Base-by-base conservation (phyloP, 2,113 vertebrate species). In the Poeciliopsis occidentalis region DNA sequence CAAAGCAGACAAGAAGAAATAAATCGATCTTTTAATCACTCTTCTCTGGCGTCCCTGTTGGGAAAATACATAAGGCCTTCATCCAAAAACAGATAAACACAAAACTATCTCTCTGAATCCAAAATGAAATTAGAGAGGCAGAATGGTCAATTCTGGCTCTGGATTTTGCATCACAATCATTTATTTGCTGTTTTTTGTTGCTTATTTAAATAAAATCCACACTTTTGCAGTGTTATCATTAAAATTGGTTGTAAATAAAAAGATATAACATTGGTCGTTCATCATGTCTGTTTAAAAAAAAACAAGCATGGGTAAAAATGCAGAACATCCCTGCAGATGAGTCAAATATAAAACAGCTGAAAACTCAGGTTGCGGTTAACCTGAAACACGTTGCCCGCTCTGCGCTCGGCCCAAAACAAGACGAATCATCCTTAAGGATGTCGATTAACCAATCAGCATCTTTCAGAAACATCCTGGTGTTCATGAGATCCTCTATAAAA, bases 51-150 rank as follows among this genome's bases (percentile, higher is more conserved):
- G 29, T 27, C 44, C 39, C 44, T 51, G 29, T 24, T 3, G 30
- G 31, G 60, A 10, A 47, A 69, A 4, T 8, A 60, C 19, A 51
- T 47, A 79, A 79, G 71, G 75, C 61, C 65, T 63, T 15, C 61
- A 69, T 63, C 17, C 15, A 72, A 72, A 66, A n/a, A 57, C 15
- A 63, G 26, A 63, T 47, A 34, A 67, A 80, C 10, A 19, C 4
- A 67, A 4, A 72, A 78, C 22, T 60, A 67, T 66, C 19, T 30
- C 26, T 78, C n/a, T 17, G 64, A 78, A 31, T 27, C 34, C 44
- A 11, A 57, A 24, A 57, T 78, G 77, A 80, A 79, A 85, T 75
- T 64, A 6, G 22, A 73, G 70, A 91, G 85, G 79, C 34, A 66
- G 71, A 75, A 81, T 39, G 70, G 41, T 47, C 70, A 77, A 77